Evolutionary conservation across 37 sponge, comb jelly and placozoan species (phyloP).

Genomic region (Ephydatia muelleri): DNA sequence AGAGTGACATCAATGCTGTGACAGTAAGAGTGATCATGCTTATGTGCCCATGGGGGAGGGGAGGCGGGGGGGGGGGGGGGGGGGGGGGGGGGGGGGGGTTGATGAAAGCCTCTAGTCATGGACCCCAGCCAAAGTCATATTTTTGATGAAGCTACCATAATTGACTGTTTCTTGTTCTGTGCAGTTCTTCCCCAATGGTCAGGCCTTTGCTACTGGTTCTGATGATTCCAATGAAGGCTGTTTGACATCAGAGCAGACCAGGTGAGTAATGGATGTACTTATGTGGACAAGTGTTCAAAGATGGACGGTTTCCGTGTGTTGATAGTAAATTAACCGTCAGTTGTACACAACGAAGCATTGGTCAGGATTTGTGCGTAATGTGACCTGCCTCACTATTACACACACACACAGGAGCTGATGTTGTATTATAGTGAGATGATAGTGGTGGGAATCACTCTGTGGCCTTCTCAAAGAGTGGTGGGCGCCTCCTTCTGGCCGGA

Average conservation of each 20-base stretch:
- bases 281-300: too few species aligned
- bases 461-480: constrained; percentile 93
- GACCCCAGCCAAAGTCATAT: not conserved
- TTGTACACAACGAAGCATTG: too few species aligned
- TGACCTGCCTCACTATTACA: too few species aligned
- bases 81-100: too few species aligned
- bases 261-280: constrained; percentile 51
- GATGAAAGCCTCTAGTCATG: not conserved
- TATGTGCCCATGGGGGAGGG: not conserved
- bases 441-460: constrained; percentile 96
- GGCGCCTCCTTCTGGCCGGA: constrained; percentile 93
- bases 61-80: not conserved
- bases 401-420: constrained; percentile 77
- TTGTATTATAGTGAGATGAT: constrained; percentile 89
- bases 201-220: constrained; percentile 93
- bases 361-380: too few species aligned
- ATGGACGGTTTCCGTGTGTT: too few species aligned
- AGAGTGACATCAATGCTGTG: constrained; percentile 97
- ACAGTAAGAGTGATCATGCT: constrained; percentile 51
- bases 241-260: constrained; percentile 99
- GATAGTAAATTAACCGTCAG: too few species aligned
- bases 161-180: not conserved
- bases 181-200: constrained; percentile 96
- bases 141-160: not conserved
- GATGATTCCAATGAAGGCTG: constrained; percentile 92